Conservation (phyloP, 92 coral and sea anemone species). For the Porites divaricata region DNA sequence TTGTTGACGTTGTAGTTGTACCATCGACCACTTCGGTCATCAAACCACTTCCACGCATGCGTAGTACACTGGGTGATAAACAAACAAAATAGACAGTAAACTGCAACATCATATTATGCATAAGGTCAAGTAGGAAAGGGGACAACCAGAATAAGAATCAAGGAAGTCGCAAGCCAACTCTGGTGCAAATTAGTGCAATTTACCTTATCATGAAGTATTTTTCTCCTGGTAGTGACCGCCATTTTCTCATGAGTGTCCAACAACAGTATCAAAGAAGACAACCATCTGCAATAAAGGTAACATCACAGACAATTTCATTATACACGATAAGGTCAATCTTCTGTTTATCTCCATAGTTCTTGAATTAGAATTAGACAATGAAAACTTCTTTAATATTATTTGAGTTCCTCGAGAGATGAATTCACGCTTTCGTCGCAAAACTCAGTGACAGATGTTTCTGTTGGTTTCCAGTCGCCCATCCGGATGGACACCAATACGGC, state of each 20-base stretch:
- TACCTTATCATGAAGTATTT: constrained; percentile 92
- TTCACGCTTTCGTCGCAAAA: too few species aligned
- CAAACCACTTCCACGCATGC: constrained; percentile 98
- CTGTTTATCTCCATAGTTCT: too few species aligned
- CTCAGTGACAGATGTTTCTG: too few species aligned
- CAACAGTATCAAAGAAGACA: constrained; percentile 82
- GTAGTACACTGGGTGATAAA: constrained; percentile 74
- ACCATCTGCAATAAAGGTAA: constrained; percentile 65
- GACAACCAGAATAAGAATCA: background rate
- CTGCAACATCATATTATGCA: too few species aligned
- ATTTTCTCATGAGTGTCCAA: constrained; percentile 93
- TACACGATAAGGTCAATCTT: too few species aligned
- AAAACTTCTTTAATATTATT: too few species aligned
- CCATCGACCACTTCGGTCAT: constrained; percentile 99
- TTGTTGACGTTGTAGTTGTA: constrained; percentile 91
- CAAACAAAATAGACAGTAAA: background rate
- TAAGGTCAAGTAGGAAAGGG: background rate
- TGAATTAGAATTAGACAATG: too few species aligned
- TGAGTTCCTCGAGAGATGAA: too few species aligned
- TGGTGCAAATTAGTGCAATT: background rate
- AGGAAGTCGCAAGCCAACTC: background rate
- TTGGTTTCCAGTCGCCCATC: too few species aligned
- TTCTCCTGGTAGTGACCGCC: constrained; percentile 83
- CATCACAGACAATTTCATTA: background rate
- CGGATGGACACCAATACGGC: too few species aligned